These are phyloP conservation scores for Rhaphigaster nebulosa DNA, from an alignment of 2,888 invertebrate species.

Conservation along the genomic window DNA sequence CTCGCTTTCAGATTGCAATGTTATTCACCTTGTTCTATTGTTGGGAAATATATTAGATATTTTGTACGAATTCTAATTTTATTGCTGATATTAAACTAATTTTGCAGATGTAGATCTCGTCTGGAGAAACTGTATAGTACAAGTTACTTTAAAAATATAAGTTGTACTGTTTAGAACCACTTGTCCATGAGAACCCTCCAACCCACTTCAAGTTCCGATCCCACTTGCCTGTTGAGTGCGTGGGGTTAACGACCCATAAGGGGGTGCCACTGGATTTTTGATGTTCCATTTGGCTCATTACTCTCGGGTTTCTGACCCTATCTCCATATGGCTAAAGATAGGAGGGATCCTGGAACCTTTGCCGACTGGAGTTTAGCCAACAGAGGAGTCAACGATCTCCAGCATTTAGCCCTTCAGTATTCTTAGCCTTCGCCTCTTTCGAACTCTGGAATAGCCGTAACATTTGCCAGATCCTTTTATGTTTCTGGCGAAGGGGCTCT, in stretches of 20 bases:
- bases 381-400: constrained; percentile 46
- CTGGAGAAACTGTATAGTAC: not conserved
- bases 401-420: constrained; percentile 48
- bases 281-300: constrained; percentile 30
- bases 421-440: constrained; percentile 3
- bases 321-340: constrained; percentile 40
- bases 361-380: constrained; percentile 44
- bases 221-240: not conserved
- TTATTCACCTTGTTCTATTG: not conserved
- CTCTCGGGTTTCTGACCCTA: constrained; percentile 10
- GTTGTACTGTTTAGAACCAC: not conserved
- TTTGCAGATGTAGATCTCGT: not conserved
- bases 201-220: not conserved
- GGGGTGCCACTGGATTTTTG: constrained; percentile 25
- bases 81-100: not conserved
- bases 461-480: constrained; percentile 39
- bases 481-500: constrained; percentile 18
- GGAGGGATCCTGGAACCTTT: constrained; percentile 32
- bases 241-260: not conserved
- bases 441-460: constrained; percentile 25
- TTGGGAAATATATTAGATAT: not conserved
- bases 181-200: not conserved
- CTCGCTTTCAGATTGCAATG: not conserved
- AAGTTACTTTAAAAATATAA: too few species aligned
- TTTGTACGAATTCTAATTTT: not conserved